A percentile compares a stretch with the other conserved stretches of the same genome.
phyloP scores from a whole-genome alignment of 2,797 vertebrate species.

The Notamacropus eugenii region DNA sequence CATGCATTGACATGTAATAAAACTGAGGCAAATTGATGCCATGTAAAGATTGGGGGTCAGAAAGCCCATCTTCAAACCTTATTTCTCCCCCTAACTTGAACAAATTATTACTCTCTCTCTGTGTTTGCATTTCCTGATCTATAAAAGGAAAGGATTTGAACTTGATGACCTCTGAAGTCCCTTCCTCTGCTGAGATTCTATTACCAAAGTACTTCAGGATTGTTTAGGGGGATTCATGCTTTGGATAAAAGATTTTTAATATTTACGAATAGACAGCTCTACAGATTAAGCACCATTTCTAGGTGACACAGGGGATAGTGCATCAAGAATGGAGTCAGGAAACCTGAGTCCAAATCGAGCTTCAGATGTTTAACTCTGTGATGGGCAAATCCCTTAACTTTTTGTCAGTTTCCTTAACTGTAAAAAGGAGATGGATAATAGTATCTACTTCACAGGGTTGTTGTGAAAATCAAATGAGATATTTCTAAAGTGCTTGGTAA shows the following conservation, averaged over 20 bases:
- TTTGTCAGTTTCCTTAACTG: slow-evolving; percentile 19
- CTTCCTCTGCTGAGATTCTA: background rate
- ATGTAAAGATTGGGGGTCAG: background rate
- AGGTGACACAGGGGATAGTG: too few species aligned
- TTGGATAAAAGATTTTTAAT: background rate
- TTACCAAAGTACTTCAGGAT: background rate
- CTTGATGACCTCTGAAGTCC: background rate
- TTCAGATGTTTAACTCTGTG: too few species aligned
- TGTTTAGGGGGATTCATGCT: background rate
- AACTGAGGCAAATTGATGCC: background rate
- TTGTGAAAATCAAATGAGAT: too few species aligned
- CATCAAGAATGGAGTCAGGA: too few species aligned
- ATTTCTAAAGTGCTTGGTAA: too few species aligned
- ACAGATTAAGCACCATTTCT: too few species aligned
- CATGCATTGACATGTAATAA: slow-evolving; percentile 53
- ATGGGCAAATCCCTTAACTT: background rate
- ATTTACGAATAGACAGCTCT: background rate
- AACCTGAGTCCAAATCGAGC: too few species aligned
- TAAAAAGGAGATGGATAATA: slow-evolving; percentile 10
- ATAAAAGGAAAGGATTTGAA: background rate
- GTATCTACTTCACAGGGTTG: too few species aligned
- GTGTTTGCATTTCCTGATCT: background rate
- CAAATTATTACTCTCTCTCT: background rate
- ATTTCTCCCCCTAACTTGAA: background rate
- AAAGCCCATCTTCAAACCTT: too few species aligned